Conservation (phyloP, 2,797 vertebrate species). For the Pipistrellus kuhlii region DNA sequence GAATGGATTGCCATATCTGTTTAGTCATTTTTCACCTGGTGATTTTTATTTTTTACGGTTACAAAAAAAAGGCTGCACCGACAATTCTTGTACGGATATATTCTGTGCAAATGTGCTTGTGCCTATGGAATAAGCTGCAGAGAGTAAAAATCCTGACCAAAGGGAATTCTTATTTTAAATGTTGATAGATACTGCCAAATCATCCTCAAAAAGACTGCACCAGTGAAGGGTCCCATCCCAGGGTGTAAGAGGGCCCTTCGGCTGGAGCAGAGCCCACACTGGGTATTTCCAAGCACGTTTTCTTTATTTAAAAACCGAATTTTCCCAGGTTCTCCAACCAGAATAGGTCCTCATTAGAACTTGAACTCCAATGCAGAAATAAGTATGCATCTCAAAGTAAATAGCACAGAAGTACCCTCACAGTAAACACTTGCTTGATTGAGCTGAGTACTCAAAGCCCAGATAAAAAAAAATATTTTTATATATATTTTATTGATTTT, state of each 20-base stretch:
- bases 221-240: not conserved
- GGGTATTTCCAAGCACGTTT: too few relatives aligned
- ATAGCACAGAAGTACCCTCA: not conserved
- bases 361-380: not conserved
- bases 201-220: not conserved
- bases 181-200: not conserved
- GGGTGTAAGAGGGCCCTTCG: not conserved
- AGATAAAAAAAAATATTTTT: not conserved
- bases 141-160: not conserved
- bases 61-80: not conserved
- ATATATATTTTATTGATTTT: too few relatives aligned
- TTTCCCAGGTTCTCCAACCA: not conserved
- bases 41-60: not conserved
- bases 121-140: not conserved
- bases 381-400: not conserved
- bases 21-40: too few relatives aligned
- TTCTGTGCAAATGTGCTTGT: not conserved
- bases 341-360: not conserved
- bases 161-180: not conserved
- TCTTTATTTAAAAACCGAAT: not conserved
- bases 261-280: not conserved
- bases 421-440: not conserved
- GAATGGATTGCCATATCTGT: too few relatives aligned
- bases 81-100: not conserved
- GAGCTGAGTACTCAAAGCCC: not conserved